Evolutionary conservation across 1,140 invertebrate species (phyloP).

Genomic region (Vanessa atalanta): DNA sequence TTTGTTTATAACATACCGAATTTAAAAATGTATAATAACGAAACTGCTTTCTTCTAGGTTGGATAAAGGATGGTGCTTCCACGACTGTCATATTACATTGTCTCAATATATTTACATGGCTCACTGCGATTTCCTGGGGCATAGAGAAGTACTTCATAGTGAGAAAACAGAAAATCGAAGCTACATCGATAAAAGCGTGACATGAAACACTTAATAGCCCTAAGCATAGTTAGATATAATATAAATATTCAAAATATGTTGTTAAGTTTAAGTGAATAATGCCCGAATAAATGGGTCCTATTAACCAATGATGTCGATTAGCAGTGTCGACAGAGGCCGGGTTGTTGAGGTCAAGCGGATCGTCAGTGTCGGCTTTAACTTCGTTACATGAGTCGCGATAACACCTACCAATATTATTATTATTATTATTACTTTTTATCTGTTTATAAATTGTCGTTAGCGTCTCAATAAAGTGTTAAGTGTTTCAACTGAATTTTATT

Average conservation of each 20-base stretch:
- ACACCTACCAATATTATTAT: constrained; percentile 9
- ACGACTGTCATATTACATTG: constrained; percentile 83
- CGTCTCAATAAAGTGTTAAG: constrained; percentile 28
- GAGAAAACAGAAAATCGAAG: constrained; percentile 42
- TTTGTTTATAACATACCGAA: background rate
- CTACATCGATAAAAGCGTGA: constrained; percentile 16
- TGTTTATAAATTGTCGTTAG: constrained; percentile 14
- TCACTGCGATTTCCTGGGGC: constrained; percentile 82
- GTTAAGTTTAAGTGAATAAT: constrained; percentile 38
- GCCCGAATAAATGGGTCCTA: constrained; percentile 39
- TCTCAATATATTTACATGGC: constrained; percentile 83
- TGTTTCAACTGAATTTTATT: background rate
- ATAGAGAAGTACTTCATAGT: constrained; percentile 72
- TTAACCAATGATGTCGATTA: constrained; percentile 45
- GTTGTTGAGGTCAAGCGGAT: constrained; percentile 37
- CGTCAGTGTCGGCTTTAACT: constrained; percentile 31
- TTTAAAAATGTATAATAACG: background rate
- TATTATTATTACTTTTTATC: constrained; percentile 3
- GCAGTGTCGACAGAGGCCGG: constrained; percentile 34
- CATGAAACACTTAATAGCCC: background rate
- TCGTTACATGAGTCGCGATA: constrained; percentile 29
- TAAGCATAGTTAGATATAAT: constrained; percentile 9
- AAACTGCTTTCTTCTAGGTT: constrained; percentile 71
- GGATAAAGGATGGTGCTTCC: constrained; percentile 82
- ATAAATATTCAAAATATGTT: constrained; percentile 12